These are phyloP conservation scores for Ciconia stormi DNA, from an alignment of 2,113 vertebrate species.

Conservation along the genomic window DNA sequence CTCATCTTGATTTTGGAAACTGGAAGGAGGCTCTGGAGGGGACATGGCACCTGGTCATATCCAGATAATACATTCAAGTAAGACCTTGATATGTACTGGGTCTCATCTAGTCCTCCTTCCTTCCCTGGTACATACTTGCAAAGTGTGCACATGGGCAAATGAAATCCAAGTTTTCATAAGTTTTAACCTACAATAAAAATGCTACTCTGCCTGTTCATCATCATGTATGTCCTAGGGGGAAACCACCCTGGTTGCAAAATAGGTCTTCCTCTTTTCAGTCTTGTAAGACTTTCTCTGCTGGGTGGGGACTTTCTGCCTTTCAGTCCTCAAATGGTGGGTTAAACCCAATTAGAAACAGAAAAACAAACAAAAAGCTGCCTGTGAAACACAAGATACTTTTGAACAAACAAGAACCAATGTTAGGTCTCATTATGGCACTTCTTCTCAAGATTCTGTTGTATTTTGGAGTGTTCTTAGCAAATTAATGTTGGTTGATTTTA, in stretches of 20 bases:
- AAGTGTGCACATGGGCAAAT: background rate
- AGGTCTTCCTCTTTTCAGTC: slow-evolving; percentile 22
- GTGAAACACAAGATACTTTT: background rate
- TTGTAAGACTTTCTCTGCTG: background rate
- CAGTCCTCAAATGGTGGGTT: background rate
- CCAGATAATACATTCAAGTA: background rate
- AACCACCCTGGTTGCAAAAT: slow-evolving; percentile 11
- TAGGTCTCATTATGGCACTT: background rate
- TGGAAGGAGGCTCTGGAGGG: background rate
- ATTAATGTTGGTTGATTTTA: background rate
- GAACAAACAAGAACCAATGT: background rate
- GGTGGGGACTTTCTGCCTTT: slow-evolving; percentile 18
- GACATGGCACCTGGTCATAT: background rate
- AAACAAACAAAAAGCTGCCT: background rate
- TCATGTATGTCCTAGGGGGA: background rate
- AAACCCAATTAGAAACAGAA: background rate
- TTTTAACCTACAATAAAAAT: background rate
- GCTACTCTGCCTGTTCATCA: background rate
- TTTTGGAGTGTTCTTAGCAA: background rate
- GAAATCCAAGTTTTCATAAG: background rate
- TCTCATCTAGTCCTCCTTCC: background rate
- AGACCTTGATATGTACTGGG: background rate
- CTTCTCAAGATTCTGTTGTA: background rate
- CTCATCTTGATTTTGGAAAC: background rate
- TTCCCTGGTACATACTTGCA: background rate